A percentile compares a stretch with the other conserved stretches of the same genome.
These are phyloP conservation scores for Schizothorax lantsangensis DNA, from an alignment of 2,797 vertebrate genomes.

Conservation along the genomic window DNA sequence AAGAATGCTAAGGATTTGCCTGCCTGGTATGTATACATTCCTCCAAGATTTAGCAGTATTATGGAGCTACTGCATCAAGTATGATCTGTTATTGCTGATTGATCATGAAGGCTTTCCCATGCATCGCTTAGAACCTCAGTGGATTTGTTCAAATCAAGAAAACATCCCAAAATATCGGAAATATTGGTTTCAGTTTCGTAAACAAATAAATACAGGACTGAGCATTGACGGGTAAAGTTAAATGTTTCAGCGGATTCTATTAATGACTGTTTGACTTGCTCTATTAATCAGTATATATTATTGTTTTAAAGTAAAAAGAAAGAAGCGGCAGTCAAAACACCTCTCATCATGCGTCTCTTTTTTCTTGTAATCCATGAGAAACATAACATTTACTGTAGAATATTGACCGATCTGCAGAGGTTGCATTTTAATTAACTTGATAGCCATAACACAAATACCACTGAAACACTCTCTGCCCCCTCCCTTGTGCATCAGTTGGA, in stretches of 20 bases:
- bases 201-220: constrained; percentile 69
- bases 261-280: constrained; percentile 60
- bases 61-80: constrained; percentile 11
- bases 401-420: constrained; percentile 70
- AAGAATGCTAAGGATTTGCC: not conserved
- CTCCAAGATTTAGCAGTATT: not conserved
- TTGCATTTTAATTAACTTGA: constrained; percentile 77
- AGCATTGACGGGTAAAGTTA: constrained; percentile 62
- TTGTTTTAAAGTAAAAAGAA: not conserved
- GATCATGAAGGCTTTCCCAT: constrained; percentile 40
- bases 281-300: not conserved
- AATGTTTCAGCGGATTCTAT: constrained; percentile 58
- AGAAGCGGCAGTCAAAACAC: not conserved
- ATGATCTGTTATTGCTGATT: constrained; percentile 44
- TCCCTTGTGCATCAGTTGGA: not conserved
- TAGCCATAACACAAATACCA: constrained; percentile 65
- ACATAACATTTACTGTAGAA: constrained; percentile 73
- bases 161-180: constrained; percentile 67
- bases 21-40: not conserved
- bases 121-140: constrained; percentile 64
- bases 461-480: constrained; percentile 36
- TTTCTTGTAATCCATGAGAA: constrained; percentile 67
- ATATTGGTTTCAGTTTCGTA: constrained; percentile 66
- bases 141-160: constrained; percentile 62
- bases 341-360: not conserved